Evolutionary conservation across 2,113 vertebrate species (phyloP), one percentile per base, ranked within the genome.

Genomic region (Heterocephalus glaber): DNA sequence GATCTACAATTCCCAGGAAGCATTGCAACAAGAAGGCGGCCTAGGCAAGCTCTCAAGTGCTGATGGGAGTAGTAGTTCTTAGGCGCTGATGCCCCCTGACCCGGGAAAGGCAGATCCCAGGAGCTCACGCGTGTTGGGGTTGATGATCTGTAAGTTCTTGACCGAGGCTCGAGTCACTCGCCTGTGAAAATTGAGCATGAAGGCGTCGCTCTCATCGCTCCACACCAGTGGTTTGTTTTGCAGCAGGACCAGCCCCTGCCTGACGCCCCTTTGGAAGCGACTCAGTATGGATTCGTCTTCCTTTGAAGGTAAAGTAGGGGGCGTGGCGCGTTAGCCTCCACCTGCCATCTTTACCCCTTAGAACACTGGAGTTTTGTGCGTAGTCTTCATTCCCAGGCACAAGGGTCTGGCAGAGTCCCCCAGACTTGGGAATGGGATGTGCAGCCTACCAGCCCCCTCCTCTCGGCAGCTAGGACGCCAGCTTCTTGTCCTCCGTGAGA

Each of bases 141-240:
- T 98, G 95, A 99, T 97, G 85, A 99, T 99, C 96, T 99, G 99
- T 97, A 99, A 99, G 97, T 99, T 99, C 95, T 99, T 99, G 87
- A 99, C 98, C 0, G 99, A 99, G n/a, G 99, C 98, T 96, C 98
- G 98, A 2, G 99, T 99, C 92, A 99, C 99, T 0, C 99, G 98
- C 2, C 99, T 99, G 0, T 99, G 98, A 88, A 99, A 99, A 98
- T 99, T 98, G 16, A 99, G 98, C 87, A 99, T 98, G 0, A 99
- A 99, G 0, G 98, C 98, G 77, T 99, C 98, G 0, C 98, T 99
- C 96, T 99, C 98, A 0, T 99, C 98, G 1, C 99, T 99, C 99
- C 99, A 99, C 91, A 95, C 98, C 0, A 99, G 99, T 44, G 98
- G 96, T 97, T 99, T 99, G 97, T 99, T 99, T 86, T 98, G 96